Evolutionary conservation across 2,797 vertebrate genomes (phyloP), one percentile per base, ranked within the genome.

Genomic region (Phoeniculus purpureus): DNA sequence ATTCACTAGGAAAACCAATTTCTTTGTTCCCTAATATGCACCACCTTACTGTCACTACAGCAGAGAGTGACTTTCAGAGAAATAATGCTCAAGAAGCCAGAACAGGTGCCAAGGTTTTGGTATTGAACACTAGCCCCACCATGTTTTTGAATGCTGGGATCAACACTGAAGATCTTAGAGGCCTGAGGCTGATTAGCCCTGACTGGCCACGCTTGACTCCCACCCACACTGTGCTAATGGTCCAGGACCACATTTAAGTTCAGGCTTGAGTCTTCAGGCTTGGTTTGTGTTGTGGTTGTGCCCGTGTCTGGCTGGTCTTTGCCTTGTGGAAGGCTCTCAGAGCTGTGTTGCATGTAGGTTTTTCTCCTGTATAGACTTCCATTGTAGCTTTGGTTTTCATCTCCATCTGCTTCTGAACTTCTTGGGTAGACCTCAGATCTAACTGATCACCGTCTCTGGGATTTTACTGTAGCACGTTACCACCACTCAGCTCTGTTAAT

Each of bases 271-370:
- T 4, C 19, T 18, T 21, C 7, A n/a, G 3, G 7, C 10, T 1
- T 3, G 3, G 9, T 10, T 27, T 34, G 31, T 22, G 43, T 29
- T 71, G 26, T 48, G n/a, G 27, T 7, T 56, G 16, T 34, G 19
- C 2, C 4, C 17, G 8, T 18, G 6, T 16, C 25, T 4, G 8
- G 8, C 8, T n/a, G 19, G 10, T 5, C 15, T 58, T 29, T 61
- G 11, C 25, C 17, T 48, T 56, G 15, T 27, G 48, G n/a, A 65
- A 56, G 55, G 14, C 6, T 23, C 61, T 73, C 7, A 3, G 51
- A 5, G 4, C 9, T 32, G 1, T 15, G 4, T 1, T 25, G 27
- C 2, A 10, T 12, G 55, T 55, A n/a, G 26, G 2, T 59, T 20
- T 58, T 23, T 16, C 6, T 58, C 21, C 37, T 31, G 26, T 9